Percentiles rank a stretch among this genome's conserved stretches.
These are phyloP conservation scores for Babyrousa celebensis DNA, from an alignment of 2,797 vertebrate genomes.

Conservation along the genomic window DNA sequence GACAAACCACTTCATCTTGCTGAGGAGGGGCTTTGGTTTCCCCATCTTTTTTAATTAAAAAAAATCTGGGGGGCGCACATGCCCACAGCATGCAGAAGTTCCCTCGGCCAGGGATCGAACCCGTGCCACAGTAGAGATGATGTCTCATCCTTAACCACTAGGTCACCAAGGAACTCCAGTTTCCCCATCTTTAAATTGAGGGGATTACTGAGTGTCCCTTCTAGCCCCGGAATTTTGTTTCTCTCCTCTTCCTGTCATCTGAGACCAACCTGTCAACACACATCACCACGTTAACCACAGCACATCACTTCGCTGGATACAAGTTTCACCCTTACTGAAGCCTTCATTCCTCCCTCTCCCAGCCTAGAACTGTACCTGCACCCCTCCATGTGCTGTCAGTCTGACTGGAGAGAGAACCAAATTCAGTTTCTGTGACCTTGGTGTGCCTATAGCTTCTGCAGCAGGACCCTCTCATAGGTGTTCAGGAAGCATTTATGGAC, in stretches of 20 bases:
- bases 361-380: neutral
- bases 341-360: neutral
- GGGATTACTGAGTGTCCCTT: neutral
- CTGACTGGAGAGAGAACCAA: neutral
- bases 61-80: too few relatives aligned
- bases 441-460: neutral
- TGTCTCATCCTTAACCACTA: neutral
- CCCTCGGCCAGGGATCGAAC: too few relatives aligned
- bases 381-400: neutral
- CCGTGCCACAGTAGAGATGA: too few relatives aligned
- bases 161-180: neutral
- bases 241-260: neutral
- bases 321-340: neutral
- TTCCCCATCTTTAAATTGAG: neutral
- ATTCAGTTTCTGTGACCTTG: neutral
- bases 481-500: neutral
- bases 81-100: too few relatives aligned
- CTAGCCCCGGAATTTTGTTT: neutral
- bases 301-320: too few relatives aligned
- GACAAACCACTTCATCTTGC: conserved; percentile 20
- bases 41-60: neutral
- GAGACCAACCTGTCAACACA: neutral
- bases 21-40: neutral
- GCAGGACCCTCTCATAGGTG: neutral
- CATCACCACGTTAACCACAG: neutral